These are phyloP conservation scores for Hofmannophila pseudospretella DNA, from an alignment of 2,888 invertebrate species.

Conservation along the genomic window DNA sequence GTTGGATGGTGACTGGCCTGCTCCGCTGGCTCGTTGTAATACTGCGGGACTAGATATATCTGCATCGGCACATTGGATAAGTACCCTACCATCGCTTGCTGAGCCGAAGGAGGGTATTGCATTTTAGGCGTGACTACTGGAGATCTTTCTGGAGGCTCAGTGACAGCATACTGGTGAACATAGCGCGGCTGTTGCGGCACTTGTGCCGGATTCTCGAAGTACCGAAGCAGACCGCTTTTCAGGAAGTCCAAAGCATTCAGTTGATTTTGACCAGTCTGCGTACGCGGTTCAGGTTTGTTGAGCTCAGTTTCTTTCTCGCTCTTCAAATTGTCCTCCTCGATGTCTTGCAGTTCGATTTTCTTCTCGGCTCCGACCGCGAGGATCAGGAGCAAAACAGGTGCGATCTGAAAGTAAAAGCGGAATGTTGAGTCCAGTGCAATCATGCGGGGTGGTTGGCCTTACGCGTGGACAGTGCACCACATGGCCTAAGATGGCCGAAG, in stretches of 20 bases:
- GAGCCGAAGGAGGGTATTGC: slow-evolving; percentile 34
- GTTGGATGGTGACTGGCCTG: slow-evolving; percentile 29
- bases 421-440: slow-evolving; percentile 28
- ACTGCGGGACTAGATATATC: slow-evolving; percentile 66
- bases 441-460: slow-evolving; percentile 34
- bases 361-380: slow-evolving; percentile 68
- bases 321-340: slow-evolving; percentile 83
- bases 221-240: slow-evolving; percentile 49
- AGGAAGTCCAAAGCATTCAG: slow-evolving; percentile 48
- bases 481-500: slow-evolving; percentile 38
- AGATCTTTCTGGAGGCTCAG: slow-evolving; percentile 51
- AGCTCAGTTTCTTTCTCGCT: slow-evolving; percentile 69
- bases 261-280: slow-evolving; percentile 27
- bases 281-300: slow-evolving; percentile 37
- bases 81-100: slow-evolving; percentile 63
- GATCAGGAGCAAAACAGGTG: slow-evolving; percentile 45
- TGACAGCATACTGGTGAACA: slow-evolving; percentile 64
- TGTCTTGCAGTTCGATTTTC: slow-evolving; percentile 85
- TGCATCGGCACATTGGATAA: slow-evolving; percentile 67
- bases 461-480: slow-evolving; percentile 29
- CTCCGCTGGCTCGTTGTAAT: slow-evolving; percentile 45
- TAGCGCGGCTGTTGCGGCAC: slow-evolving; percentile 45
- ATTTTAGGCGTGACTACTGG: slow-evolving; percentile 25
- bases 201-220: slow-evolving; percentile 41
- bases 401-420: slow-evolving; percentile 66